Conservation (phyloP, 2,113 vertebrate genomes). For the Coracopsis vasa region DNA sequence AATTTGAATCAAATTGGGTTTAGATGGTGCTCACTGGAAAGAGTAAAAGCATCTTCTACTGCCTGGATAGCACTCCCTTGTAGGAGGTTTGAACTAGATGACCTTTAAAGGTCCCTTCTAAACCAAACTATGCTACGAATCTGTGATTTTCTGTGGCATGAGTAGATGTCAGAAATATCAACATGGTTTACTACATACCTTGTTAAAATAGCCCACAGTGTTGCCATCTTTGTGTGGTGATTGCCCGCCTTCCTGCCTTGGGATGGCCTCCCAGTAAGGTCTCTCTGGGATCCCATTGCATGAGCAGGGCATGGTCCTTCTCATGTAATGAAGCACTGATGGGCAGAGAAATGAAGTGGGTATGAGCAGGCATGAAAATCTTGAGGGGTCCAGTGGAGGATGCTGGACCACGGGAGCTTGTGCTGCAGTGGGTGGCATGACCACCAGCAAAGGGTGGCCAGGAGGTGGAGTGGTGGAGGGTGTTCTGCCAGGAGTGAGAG, state of each 20-base stretch:
- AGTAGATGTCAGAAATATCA: neutral
- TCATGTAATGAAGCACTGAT: fast-evolving
- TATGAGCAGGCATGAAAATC: neutral
- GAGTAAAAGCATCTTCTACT: neutral
- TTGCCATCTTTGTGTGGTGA: neutral
- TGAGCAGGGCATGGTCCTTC: neutral
- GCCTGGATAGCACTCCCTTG: neutral
- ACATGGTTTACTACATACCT: neutral
- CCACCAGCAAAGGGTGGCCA: neutral
- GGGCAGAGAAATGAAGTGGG: neutral
- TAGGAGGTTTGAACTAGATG: neutral
- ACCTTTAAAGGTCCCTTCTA: neutral
- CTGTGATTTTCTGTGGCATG: neutral
- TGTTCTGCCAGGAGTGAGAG: fast-evolving
- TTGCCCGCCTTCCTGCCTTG: neutral
- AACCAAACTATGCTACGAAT: neutral
- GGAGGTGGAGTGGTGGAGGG: neutral
- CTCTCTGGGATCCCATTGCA: neutral
- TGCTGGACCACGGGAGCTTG: neutral
- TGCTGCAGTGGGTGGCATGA: neutral
- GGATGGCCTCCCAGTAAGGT: fast-evolving
- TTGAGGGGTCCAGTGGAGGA: neutral
- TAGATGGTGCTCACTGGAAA: neutral
- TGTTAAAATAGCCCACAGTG: neutral
- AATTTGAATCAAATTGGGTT: neutral